Conservation (phyloP, 1,140 invertebrate species). For the Penaeus indicus region DNA sequence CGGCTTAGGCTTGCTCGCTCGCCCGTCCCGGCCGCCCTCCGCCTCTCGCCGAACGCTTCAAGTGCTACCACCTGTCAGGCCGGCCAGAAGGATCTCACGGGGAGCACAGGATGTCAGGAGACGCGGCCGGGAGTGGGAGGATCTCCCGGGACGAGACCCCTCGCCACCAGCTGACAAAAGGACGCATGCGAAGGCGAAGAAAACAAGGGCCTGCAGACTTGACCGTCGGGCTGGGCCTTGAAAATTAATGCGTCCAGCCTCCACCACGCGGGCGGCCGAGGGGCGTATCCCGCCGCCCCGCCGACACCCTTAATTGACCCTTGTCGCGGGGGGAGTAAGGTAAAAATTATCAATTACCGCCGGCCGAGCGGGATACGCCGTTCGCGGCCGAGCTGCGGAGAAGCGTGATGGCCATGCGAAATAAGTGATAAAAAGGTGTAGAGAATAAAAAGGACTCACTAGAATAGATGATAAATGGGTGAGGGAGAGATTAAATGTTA, state of each 20-base stretch:
- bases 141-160: slow-evolving; percentile 22
- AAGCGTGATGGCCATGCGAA: slow-evolving; percentile 50
- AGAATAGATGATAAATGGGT: slow-evolving; percentile 51
- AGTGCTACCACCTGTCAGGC: background rate
- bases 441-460: slow-evolving; percentile 54
- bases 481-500: slow-evolving; percentile 39
- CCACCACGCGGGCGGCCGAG: slow-evolving; percentile 17
- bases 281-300: slow-evolving; percentile 32
- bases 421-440: slow-evolving; percentile 56
- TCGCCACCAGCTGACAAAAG: slow-evolving; percentile 8
- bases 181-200: slow-evolving; percentile 35
- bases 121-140: slow-evolving; percentile 4
- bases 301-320: slow-evolving; percentile 7
- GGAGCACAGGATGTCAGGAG: background rate
- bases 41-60: slow-evolving; percentile 20
- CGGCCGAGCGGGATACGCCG: background rate
- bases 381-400: slow-evolving; percentile 1
- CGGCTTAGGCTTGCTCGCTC: background rate
- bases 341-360: background rate
- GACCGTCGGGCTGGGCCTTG: slow-evolving; percentile 48
- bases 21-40: background rate
- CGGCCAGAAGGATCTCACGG: background rate
- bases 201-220: slow-evolving; percentile 45
- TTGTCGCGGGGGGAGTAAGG: slow-evolving; percentile 21
- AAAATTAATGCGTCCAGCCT: slow-evolving; percentile 58